These are phyloP conservation scores for Sinonovacula constricta DNA, from an alignment of 1,140 invertebrate genomes.

Conservation along the genomic window DNA sequence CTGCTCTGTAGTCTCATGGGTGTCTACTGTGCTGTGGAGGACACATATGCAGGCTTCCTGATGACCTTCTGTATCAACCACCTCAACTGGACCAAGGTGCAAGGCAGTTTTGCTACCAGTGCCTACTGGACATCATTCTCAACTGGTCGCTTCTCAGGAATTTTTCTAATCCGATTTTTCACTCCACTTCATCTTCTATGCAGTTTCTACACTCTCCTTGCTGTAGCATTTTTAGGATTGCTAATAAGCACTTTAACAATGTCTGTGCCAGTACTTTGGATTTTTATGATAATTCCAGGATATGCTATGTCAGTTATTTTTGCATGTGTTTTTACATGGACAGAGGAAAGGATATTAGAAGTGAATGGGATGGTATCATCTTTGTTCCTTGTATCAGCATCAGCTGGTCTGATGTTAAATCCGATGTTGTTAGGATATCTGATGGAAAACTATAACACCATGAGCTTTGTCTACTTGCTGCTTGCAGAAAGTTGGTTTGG, in stretches of 20 bases:
- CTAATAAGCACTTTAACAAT: slow-evolving; percentile 11
- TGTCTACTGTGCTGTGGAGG: slow-evolving; percentile 60
- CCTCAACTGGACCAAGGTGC: slow-evolving; percentile 54
- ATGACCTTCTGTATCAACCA: slow-evolving; percentile 58
- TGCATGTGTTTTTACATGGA: slow-evolving; percentile 60
- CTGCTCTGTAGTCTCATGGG: slow-evolving; percentile 29
- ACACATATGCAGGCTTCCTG: slow-evolving; percentile 58
- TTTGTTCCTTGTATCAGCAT: slow-evolving; percentile 57
- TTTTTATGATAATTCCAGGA: slow-evolving; percentile 28
- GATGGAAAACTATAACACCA: no score
- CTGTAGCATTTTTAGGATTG: slow-evolving; percentile 34
- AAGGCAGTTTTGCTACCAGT: slow-evolving; percentile 52
- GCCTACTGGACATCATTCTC: slow-evolving; percentile 57
- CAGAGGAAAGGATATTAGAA: slow-evolving; percentile 58
- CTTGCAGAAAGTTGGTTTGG: no score
- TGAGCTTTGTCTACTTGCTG: no score
- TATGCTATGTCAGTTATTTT: slow-evolving; percentile 60
- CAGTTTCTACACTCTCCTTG: slow-evolving; percentile 24
- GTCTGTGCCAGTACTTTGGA: slow-evolving; percentile 7
- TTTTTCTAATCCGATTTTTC: slow-evolving; percentile 53
- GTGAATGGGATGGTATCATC: slow-evolving; percentile 58
- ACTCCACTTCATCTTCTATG: slow-evolving; percentile 44
- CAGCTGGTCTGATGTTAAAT: slow-evolving; percentile 57
- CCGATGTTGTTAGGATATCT: slow-evolving; percentile 60
- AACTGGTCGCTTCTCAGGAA: slow-evolving; percentile 51